Conservation (phyloP, 64 coral and sea anemone genomes). For the Platygyra sinensis region DNA sequence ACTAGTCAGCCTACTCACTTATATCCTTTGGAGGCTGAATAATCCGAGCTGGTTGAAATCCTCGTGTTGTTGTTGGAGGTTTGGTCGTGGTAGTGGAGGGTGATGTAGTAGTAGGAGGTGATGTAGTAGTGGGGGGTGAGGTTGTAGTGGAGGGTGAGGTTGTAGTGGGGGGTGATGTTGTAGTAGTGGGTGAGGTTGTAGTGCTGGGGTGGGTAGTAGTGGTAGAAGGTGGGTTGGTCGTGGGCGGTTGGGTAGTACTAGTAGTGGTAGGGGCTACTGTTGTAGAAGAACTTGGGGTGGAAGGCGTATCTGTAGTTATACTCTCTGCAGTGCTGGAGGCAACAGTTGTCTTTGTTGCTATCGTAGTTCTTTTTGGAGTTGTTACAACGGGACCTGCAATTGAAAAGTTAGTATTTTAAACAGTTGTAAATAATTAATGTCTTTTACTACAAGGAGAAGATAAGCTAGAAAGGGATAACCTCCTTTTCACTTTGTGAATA, state of each 20-base stretch:
- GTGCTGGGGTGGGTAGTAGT: not conserved
- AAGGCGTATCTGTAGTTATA: constrained; percentile 9
- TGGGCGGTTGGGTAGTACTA: not conserved
- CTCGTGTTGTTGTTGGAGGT: not conserved
- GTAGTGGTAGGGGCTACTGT: not conserved
- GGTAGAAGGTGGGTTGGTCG: too few relatives aligned
- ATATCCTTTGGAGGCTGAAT: constrained; percentile 49
- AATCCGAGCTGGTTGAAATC: constrained; percentile 38
- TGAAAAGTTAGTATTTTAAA: not conserved
- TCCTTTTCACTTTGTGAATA: too few relatives aligned
- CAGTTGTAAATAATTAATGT: too few relatives aligned
- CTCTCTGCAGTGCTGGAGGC: not conserved
- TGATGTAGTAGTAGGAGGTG: not conserved
- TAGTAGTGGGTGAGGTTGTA: not conserved
- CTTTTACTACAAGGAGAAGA: too few relatives aligned
- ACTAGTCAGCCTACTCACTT: constrained; percentile 40
- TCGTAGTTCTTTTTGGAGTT: not conserved
- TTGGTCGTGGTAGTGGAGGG: not conserved
- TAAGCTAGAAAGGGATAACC: too few relatives aligned
- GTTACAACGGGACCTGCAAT: not conserved
- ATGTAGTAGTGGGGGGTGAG: not conserved
- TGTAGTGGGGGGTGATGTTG: not conserved
- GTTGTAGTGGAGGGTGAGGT: not conserved
- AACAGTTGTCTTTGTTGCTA: not conserved
- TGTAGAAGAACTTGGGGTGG: not conserved